Base-by-base conservation (phyloP, 2,797 vertebrate genomes). In the Microctenopoma stevenorrisi region DNA sequence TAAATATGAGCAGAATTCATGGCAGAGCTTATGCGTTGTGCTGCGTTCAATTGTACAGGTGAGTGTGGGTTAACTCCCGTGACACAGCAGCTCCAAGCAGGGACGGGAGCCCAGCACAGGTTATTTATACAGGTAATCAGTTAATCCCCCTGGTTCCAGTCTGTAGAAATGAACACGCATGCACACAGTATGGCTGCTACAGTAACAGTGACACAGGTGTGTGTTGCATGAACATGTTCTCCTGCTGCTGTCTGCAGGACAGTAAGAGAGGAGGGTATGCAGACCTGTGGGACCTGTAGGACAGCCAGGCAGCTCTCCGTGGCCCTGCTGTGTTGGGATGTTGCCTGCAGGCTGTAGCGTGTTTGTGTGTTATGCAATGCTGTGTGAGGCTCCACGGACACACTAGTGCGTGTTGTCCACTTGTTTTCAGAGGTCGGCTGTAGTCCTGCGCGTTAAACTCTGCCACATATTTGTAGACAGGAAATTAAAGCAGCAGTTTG, bases 101-200 rank as follows among this genome's bases (percentile, higher is more conserved):
- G 67, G 50, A 70, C 79, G 64, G 22, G 60, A 75, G 44, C 82
- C 87, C 86, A 85, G 86, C 73, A 16, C 88, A 68, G 72, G 78
- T 89, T 92, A 91, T 92, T 92, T 92, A 87, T 91, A 90, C 84
- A 74, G 65, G 85, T 91, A 92, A 94, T 90, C 92, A 83, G 75
- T 85, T 93, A 92, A 93, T 90, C 91, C 75, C 67, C 26, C 59
- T 55, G 22, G 74, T 67, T 74, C 82, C 72, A 61, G 73, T 74
- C 53, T 80, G 82, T 57, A 56, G 65, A 68, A 76, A 75, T 13
- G 35, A 61, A 85, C 82, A 81, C 22, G 30, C 65, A 38, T 71
- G 67, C 48, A 69, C 82, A 43, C 61, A 79, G 83, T 62, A 81
- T 71, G 73, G 81, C 72, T 30, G 22, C 73, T 1, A 2, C 14